A percentile compares a stretch with the other conserved stretches of the same genome.
Conservation (phyloP, 2,113 vertebrate species). For the Indri indri region DNA sequence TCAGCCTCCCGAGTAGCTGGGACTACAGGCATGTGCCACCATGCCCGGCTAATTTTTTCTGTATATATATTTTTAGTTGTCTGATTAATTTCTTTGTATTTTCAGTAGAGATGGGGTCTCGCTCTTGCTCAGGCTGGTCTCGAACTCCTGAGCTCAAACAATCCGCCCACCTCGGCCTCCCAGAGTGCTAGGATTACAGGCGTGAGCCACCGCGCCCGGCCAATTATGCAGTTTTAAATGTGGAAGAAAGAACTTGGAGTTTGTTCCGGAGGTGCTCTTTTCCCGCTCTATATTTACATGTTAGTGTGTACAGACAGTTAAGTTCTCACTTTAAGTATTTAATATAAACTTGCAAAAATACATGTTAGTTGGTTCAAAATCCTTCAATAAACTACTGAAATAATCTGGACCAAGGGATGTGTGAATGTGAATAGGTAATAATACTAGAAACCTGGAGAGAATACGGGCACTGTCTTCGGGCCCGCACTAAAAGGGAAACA, state of each 20-base stretch:
- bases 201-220: too few species aligned
- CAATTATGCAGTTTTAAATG: neutral
- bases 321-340: neutral
- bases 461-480: fast-evolving
- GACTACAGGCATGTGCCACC: too few species aligned
- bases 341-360: neutral
- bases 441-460: neutral
- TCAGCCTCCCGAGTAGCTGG: too few species aligned
- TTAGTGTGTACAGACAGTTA: fast-evolving
- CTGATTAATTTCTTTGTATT: too few species aligned
- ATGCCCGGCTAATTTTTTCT: too few species aligned
- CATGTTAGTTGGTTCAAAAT: neutral
- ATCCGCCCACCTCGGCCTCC: too few species aligned
- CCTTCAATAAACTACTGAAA: neutral
- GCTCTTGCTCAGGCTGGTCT: too few species aligned
- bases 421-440: neutral
- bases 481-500: neutral
- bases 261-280: neutral
- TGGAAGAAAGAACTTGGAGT: neutral
- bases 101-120: too few species aligned
- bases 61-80: too few species aligned
- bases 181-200: too few species aligned
- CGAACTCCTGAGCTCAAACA: too few species aligned
- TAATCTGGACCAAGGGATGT: too few species aligned
- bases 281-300: neutral